Evolutionary conservation across 2,113 vertebrate species (phyloP).

Genomic region (Puntigrus tetrazona): DNA sequence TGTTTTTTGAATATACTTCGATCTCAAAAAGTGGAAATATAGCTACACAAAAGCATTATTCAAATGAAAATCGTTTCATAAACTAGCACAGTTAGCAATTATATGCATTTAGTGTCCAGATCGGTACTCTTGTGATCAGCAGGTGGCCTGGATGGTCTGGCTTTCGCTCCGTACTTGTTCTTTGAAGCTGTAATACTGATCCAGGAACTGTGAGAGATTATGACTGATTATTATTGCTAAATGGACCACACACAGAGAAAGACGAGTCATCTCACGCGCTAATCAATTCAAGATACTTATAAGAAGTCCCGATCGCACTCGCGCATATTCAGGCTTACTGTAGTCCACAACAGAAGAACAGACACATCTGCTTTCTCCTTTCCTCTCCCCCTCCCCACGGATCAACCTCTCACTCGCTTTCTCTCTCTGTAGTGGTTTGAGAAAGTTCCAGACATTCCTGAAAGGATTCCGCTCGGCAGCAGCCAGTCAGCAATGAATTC

Average conservation of each 20-base stretch:
- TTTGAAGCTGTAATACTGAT: constrained; percentile 9
- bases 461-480: constrained; percentile 75
- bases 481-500: constrained; percentile 79
- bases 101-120: neutral
- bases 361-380: constrained; percentile 28
- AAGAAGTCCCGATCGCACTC: neutral
- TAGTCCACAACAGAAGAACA: constrained; percentile 32
- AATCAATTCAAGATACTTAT: constrained; percentile 1
- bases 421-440: constrained; percentile 77
- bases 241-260: constrained; percentile 11
- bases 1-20: neutral
- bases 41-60: neutral
- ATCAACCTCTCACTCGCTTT: constrained; percentile 20
- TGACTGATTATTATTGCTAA: neutral
- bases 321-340: neutral
- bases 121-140: neutral
- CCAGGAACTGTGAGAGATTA: constrained; percentile 2
- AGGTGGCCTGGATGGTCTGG: neutral
- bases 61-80: neutral
- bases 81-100: neutral
- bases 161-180: constrained; percentile 3
- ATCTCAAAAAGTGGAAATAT: neutral
- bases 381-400: neutral
- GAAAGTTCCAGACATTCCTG: constrained; percentile 79
- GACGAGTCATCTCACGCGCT: neutral